A percentile compares a stretch with the other conserved stretches of the same genome.
Evolutionary conservation across 2,113 vertebrate species (phyloP).

Genomic region (Aphyosemion australe): DNA sequence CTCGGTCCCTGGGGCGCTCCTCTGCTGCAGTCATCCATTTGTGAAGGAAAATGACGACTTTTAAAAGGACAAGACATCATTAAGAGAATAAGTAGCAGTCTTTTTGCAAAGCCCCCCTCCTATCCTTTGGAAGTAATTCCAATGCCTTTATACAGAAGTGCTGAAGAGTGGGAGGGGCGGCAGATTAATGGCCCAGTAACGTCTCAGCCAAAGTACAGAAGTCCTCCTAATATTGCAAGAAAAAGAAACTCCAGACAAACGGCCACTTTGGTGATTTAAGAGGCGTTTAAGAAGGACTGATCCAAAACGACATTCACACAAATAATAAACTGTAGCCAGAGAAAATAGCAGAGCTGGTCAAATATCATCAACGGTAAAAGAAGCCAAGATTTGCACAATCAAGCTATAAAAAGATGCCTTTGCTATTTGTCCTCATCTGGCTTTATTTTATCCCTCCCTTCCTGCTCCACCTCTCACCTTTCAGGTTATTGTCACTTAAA

Average conservation of each 20-base stretch:
- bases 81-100: slow-evolving; percentile 81
- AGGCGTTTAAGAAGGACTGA: slow-evolving; percentile 49
- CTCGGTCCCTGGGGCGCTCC: slow-evolving; percentile 75
- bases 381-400: slow-evolving; percentile 22
- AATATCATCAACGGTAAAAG: slow-evolving; percentile 37
- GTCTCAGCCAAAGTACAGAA: slow-evolving; percentile 72
- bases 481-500: slow-evolving; percentile 45
- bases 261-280: slow-evolving; percentile 61
- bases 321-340: slow-evolving; percentile 24
- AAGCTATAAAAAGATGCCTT: slow-evolving; percentile 41
- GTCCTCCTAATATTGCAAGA: slow-evolving; percentile 70
- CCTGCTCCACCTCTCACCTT: slow-evolving; percentile 38
- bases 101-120: slow-evolving; percentile 65
- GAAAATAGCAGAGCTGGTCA: no score
- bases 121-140: slow-evolving; percentile 72
- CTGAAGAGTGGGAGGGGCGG: slow-evolving; percentile 71
- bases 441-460: slow-evolving; percentile 22
- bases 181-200: slow-evolving; percentile 81
- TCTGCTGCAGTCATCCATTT: slow-evolving; percentile 74
- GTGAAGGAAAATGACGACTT: slow-evolving; percentile 80
- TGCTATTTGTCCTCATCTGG: slow-evolving; percentile 52
- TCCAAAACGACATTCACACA: slow-evolving; percentile 32
- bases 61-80: slow-evolving; percentile 82
- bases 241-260: slow-evolving; percentile 57
- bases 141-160: slow-evolving; percentile 80